These are phyloP conservation scores for Leptinotarsa juncta DNA, from an alignment of 2,888 invertebrate species.

Conservation along the genomic window DNA sequence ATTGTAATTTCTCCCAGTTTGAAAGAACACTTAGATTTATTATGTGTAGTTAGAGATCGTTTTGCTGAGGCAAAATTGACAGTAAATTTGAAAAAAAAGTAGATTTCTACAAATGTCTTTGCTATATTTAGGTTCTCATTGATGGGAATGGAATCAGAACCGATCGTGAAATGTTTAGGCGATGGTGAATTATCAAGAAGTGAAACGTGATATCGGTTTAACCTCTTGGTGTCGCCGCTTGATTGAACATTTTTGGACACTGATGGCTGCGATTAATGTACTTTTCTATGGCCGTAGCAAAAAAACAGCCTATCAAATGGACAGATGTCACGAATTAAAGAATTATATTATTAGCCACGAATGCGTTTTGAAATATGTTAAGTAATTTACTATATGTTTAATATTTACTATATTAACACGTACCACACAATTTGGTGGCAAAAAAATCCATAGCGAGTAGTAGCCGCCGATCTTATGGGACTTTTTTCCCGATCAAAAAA, in stretches of 20 bases:
- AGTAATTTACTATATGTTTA: not conserved
- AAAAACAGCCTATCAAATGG: not conserved
- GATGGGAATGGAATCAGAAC: constrained; percentile 47
- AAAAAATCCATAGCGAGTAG: not conserved
- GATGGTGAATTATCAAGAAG: not conserved
- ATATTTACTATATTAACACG: not conserved
- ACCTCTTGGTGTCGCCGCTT: not conserved
- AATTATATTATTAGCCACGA: constrained; percentile 12
- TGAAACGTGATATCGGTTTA: not conserved
- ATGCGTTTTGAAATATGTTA: too few species aligned
- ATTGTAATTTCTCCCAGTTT: not conserved
- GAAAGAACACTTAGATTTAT: too few species aligned
- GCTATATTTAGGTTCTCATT: constrained; percentile 56
- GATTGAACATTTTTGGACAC: not conserved
- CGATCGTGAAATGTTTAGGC: constrained; percentile 25
- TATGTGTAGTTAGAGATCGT: too few species aligned
- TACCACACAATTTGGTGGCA: not conserved
- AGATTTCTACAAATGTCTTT: constrained; percentile 45
- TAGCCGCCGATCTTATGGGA: not conserved
- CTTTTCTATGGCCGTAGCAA: not conserved
- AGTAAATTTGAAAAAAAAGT: constrained; percentile 50
- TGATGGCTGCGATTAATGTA: not conserved
- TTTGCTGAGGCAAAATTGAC: too few species aligned
- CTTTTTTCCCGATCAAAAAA: not conserved
- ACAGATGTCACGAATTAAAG: constrained; percentile 23